Percentiles rank a stretch among this genome's conserved stretches.
These are phyloP conservation scores for Hippocampus guttulatus DNA, from an alignment of 2,113 vertebrate species.

Conservation along the genomic window DNA sequence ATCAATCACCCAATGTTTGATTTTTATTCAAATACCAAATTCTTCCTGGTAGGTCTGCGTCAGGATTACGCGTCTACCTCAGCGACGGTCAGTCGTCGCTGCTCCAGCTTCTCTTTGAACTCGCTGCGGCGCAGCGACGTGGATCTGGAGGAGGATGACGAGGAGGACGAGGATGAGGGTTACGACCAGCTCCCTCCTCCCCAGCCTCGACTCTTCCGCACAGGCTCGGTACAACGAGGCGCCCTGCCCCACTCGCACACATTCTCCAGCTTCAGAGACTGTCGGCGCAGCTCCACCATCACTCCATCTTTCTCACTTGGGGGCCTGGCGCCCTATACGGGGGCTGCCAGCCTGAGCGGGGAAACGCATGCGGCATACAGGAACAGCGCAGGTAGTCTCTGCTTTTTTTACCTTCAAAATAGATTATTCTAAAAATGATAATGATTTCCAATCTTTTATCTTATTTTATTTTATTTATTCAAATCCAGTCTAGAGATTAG, in stretches of 20 bases:
- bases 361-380: conserved; percentile 77
- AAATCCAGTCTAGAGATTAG: too few species aligned
- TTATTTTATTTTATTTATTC: too few species aligned
- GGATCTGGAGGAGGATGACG: conserved; percentile 84
- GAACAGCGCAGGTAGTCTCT: conserved; percentile 78
- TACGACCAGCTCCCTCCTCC: conserved; percentile 91
- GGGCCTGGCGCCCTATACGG: conserved; percentile 75
- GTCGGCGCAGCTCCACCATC: conserved; percentile 81
- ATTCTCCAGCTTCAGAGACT: conserved; percentile 92
- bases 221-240: conserved; percentile 83
- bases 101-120: conserved; percentile 81
- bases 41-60: conserved; percentile 79
- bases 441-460: too few species aligned
- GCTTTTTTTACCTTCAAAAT: too few species aligned
- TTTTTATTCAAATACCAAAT: neutral
- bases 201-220: conserved; percentile 84
- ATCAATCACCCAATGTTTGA: neutral
- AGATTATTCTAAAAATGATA: too few species aligned
- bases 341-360: conserved; percentile 74
- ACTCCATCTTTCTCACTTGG: conserved; percentile 80
- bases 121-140: conserved; percentile 79
- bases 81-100: conserved; percentile 81
- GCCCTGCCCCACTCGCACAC: conserved; percentile 89
- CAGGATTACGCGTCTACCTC: conserved; percentile 96
- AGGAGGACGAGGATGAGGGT: conserved; percentile 80